phyloP scores from a whole-genome alignment of 2,113 vertebrate genomes.

The Equus przewalskii region DNA sequence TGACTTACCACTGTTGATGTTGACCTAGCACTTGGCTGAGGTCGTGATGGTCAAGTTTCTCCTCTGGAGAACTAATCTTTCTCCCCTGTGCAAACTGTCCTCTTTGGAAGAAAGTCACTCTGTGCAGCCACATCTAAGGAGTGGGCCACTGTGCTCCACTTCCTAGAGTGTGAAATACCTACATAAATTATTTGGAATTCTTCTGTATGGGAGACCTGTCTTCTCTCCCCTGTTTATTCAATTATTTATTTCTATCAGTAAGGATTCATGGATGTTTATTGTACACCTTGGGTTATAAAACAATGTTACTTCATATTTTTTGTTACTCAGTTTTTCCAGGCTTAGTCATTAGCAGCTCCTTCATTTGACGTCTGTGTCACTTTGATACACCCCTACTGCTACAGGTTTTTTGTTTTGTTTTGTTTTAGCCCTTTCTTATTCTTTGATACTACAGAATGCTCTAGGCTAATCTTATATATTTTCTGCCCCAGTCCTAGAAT shows the following conservation, averaged over 20 bases:
- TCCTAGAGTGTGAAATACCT: not conserved
- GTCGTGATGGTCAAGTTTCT: too few relatives aligned
- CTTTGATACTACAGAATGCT: not conserved
- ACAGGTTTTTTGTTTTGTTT: not conserved
- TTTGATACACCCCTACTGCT: not conserved
- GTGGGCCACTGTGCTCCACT: too few relatives aligned
- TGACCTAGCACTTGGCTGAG: not conserved
- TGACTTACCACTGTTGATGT: not conserved
- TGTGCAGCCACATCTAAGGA: not conserved
- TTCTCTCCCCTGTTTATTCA: not conserved
- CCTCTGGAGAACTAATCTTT: not conserved
- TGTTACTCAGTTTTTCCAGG: not conserved
- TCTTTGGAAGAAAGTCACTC: not conserved
- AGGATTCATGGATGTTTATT: not conserved
- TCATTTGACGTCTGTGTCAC: not conserved
- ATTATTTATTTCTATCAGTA: not conserved
- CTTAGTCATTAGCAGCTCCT: not conserved
- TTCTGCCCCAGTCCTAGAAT: not conserved
- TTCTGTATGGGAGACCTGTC: not conserved
- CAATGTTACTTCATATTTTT: not conserved
- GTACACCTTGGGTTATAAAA: not conserved
- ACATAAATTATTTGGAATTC: not conserved
- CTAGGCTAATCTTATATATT: not conserved
- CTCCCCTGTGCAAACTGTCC: not conserved
- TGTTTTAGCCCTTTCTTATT: not conserved